A percentile compares a stretch with the other conserved stretches of the same genome.
Conservation (phyloP, 2,888 invertebrate species). For the Amorpha juglandis region DNA sequence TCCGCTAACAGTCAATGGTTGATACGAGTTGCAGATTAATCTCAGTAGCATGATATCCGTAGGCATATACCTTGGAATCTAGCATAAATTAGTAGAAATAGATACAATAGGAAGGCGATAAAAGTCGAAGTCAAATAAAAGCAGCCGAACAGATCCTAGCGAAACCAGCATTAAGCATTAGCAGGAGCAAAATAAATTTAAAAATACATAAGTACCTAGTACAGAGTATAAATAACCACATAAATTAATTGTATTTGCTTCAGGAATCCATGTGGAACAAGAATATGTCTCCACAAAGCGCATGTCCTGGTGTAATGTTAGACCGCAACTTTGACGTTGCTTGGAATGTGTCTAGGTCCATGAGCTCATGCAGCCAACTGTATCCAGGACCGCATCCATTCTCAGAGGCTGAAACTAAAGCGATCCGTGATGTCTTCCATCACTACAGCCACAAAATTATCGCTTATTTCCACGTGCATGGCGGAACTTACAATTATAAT, state of each 20-base stretch:
- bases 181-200: too few relatives aligned
- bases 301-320: constrained; percentile 64
- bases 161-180: too few relatives aligned
- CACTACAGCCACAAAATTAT: constrained; percentile 65
- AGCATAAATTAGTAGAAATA: too few relatives aligned
- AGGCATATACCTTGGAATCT: too few relatives aligned
- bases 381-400: constrained; percentile 66
- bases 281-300: constrained; percentile 63
- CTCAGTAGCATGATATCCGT: too few relatives aligned
- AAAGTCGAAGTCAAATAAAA: too few relatives aligned
- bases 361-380: constrained; percentile 60
- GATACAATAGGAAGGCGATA: too few relatives aligned
- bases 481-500: constrained; percentile 42
- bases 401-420: constrained; percentile 66
- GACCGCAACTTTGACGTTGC: constrained; percentile 74
- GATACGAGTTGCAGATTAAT: too few relatives aligned
- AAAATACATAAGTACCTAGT: too few relatives aligned
- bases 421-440: constrained; percentile 62
- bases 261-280: constrained; percentile 46
- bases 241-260: not conserved
- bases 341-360: constrained; percentile 50
- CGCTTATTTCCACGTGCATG: constrained; percentile 68
- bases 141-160: too few relatives aligned
- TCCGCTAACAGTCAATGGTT: too few relatives aligned
- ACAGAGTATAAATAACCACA: not conserved